Conservation (phyloP, 2,888 invertebrate genomes). For the Acanthococcus lagerstroemiae region DNA sequence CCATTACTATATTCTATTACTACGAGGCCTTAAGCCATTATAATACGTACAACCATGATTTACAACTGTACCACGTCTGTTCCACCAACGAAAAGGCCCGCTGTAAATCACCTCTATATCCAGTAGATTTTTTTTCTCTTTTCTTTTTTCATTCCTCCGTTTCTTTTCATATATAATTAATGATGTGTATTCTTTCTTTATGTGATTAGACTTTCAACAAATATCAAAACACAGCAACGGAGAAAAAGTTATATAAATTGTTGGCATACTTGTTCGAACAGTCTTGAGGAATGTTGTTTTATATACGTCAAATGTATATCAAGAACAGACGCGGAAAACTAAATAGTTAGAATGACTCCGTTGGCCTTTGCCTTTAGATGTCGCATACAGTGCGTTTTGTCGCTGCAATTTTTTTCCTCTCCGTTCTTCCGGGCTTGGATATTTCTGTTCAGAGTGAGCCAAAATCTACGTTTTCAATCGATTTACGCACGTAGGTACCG, state of each 20-base stretch:
- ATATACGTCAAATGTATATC: neutral
- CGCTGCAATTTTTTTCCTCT: too few relatives aligned
- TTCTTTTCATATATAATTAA: conserved; percentile 17
- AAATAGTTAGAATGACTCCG: too few relatives aligned
- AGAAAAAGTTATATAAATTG: conserved; percentile 8
- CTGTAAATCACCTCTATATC: conserved; percentile 20
- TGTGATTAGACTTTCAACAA: conserved; percentile 26
- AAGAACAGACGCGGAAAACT: too few relatives aligned
- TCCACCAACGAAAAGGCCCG: conserved; percentile 13
- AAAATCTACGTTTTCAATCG: too few relatives aligned
- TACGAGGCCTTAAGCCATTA: too few relatives aligned
- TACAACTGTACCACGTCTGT: conserved; percentile 22
- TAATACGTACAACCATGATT: conserved; percentile 22
- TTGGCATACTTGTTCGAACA: conserved; percentile 3
- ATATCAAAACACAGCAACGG: conserved; percentile 22
- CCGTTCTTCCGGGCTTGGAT: too few relatives aligned
- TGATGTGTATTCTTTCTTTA: conserved; percentile 23
- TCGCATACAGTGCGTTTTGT: too few relatives aligned
- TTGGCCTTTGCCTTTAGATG: too few relatives aligned
- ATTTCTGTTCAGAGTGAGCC: too few relatives aligned
- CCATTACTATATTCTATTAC: too few relatives aligned
- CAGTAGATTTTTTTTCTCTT: conserved; percentile 6
- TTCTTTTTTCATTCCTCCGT: neutral
- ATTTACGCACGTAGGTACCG: too few relatives aligned
- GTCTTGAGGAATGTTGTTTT: neutral